These are phyloP conservation scores for Melanophora roralis DNA, from an alignment of 2,888 invertebrate genomes.

Conservation along the genomic window DNA sequence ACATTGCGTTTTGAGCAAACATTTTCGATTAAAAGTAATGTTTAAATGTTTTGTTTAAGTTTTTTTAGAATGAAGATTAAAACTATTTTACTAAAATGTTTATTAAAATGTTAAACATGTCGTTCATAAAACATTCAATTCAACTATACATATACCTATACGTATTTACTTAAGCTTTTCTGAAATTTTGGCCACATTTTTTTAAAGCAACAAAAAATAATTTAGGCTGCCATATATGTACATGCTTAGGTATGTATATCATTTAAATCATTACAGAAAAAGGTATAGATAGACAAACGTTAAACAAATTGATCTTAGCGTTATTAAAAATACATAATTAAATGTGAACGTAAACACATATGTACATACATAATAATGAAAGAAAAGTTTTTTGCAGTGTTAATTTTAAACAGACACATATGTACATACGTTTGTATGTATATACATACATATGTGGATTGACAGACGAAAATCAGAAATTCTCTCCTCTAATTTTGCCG, in stretches of 20 bases:
- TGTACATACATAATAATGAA: not conserved
- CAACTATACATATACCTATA: no score
- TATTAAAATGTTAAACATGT: conserved; percentile 30
- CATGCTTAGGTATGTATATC: no score
- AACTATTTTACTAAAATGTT: conserved; percentile 41
- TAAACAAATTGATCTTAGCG: not conserved
- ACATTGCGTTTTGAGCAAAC: conserved; percentile 48
- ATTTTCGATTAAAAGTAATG: conserved; percentile 27
- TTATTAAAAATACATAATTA: conserved; percentile 3
- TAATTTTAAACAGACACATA: no score
- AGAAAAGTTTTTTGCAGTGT: conserved; percentile 2
- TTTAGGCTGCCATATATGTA: no score
- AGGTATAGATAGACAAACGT: no score
- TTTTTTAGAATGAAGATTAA: conserved; percentile 28
- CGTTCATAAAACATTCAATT: conserved; percentile 28
- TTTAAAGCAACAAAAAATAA: no score
- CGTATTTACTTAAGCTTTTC: no score
- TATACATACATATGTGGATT: conserved; percentile 27
- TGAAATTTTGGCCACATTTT: no score
- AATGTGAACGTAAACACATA: conserved; percentile 16
- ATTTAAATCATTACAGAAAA: no score
- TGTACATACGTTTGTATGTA: not conserved
- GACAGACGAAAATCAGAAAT: conserved; percentile 41
- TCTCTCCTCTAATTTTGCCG: conserved; percentile 21
- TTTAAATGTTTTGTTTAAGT: conserved; percentile 7